Base-by-base conservation (phyloP, 2,113 vertebrate genomes). In the Tetrax tetrax region DNA sequence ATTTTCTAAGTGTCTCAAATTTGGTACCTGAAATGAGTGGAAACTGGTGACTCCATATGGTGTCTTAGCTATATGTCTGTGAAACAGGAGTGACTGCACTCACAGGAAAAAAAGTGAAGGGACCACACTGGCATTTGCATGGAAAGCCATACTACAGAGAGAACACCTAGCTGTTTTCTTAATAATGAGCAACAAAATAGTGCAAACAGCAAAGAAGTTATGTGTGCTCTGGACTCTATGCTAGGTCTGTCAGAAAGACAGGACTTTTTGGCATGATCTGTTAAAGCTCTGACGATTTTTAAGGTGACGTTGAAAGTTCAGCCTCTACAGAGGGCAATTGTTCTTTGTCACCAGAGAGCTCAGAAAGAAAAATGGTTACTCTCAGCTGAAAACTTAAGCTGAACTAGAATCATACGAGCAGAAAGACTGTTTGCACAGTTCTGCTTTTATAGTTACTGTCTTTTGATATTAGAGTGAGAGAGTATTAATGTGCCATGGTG, bases 291-390 rank as follows among this genome's bases (percentile, higher is more conserved):
- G 8, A 31, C 38, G 57, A 35, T 19, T 87, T 95, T 91, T 85
- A 84, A 84, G 65, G 57, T 76, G 60, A 87, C 47, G 53, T 89
- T 48, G 65, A 84, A 95, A 92, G 90, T 87, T 94, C 85, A 92
- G 13, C 33, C 38, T 81, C 51, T 14, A 6, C 1, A 12, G 24
- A 87, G 25, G 61, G 53, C 29, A 87, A 78, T 60, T 68, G 56
- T 83, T 75, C 85, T 71, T 92, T 84, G 37, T 81, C 70, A 87
- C 47, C 24, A 50, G 60, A 71, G 37, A 96, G 33, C 41, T 68
- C 80, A 60, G 64, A 90, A 71, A 38, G 56, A 88, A 90, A 91
- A 90, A 56, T 15, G 43, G 64, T 90, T 93, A 66, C 51, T 59
- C 41, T 88, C 60, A 60, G 51, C 16, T 70, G 63, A 96, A 93